Evolutionary conservation across 2,888 invertebrate genomes (phyloP), one percentile per base, ranked within the genome.

Genomic region (Lithophane socia): DNA sequence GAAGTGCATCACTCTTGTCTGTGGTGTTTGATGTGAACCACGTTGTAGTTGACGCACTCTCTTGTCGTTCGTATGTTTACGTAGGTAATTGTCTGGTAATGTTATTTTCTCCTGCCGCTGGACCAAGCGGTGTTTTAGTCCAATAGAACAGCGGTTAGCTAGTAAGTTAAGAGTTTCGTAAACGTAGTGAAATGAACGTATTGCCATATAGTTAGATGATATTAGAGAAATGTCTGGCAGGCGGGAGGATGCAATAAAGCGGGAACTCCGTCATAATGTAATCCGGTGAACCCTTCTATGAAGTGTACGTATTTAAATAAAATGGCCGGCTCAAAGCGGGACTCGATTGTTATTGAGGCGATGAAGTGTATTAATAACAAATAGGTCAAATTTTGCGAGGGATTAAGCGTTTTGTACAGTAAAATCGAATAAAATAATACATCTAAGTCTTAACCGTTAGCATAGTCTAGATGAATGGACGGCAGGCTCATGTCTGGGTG

Each of bases 391-490:
- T 94, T 94, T 95, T 95, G 95, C 92, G 93, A 92, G 91, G 91
- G 93, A 92, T 87, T 94, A 95, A 94, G 94, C 94, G 94, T 96
- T 96, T 96, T 96, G 96, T 96, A 96, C 96, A 96, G 96, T 95
- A 90, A 94, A 93, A 93, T 93, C 91, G 92, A 93, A 91, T 93
- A 94, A 93, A 91, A 91, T 83, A 82, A 83, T 87, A 87, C 92
- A 92, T 84, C 86, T 94, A 94, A 94, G 93, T 94, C 91, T 92
- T 94, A 93, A 93, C 92, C 87, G 90, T 92, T 94, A 94, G 91
- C 90, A 91, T 95, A 95, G 93, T 92, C 89, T 95, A 95, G 94
- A 91, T 80, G 92, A 94, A 93, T 92, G 91, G 90, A 89, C 88
- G 88, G 88, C 87, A 90, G 93, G 91, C 90, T 87, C 86, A 65